Percentiles rank a stretch among this genome's conserved stretches.
Conservation (phyloP, 1,140 invertebrate species). For the Glomeris maerens region DNA sequence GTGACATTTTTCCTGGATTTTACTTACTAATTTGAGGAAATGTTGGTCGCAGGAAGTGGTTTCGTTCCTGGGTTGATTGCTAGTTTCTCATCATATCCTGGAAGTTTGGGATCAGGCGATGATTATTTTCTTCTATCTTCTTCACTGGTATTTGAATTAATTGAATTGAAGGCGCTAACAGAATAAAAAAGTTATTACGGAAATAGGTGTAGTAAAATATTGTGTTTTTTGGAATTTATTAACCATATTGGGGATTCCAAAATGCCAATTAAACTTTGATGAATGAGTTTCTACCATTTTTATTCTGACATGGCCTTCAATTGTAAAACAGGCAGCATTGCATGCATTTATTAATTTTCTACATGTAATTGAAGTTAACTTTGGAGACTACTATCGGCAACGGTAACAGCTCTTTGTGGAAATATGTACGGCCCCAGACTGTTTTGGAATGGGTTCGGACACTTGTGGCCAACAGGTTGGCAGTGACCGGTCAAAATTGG, state of each 20-base stretch:
- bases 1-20: not conserved
- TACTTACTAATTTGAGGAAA: no score
- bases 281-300: conserved; percentile 8
- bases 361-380: no score
- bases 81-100: conserved; percentile 77
- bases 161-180: no score
- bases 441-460: conserved; percentile 62
- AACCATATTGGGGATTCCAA: conserved; percentile 3
- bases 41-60: conserved; percentile 24
- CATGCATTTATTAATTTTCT: no score
- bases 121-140: conserved; percentile 63
- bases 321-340: conserved; percentile 20
- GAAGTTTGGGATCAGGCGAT: conserved; percentile 67
- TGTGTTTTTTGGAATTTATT: conserved; percentile 3
- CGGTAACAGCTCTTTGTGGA: conserved; percentile 45
- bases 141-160: conserved; percentile 47
- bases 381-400: conserved; percentile 62
- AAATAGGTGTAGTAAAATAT: no score
- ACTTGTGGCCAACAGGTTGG: conserved; percentile 73
- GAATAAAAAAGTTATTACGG: conserved; percentile 2
- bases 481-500: conserved; percentile 56
- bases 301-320: no score
- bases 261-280: conserved; percentile 8
- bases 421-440: conserved; percentile 41
- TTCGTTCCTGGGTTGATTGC: conserved; percentile 49